Evolutionary conservation across 2,888 invertebrate species (phyloP), one percentile per base, ranked within the genome.

Genomic region (Drosophila siamana): DNA sequence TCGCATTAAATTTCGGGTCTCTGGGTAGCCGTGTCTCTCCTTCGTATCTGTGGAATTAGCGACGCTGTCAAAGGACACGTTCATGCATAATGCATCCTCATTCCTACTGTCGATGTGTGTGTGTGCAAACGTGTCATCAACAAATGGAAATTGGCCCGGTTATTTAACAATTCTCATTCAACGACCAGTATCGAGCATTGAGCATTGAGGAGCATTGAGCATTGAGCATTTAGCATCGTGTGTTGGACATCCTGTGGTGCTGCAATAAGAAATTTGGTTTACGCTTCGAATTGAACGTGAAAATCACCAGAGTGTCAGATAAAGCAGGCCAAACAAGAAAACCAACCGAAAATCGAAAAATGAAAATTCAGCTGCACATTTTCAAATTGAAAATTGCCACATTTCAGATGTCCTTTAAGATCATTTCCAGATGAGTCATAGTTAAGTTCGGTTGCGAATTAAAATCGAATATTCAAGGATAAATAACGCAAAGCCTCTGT

Each of bases 21-120:
- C 24, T 48, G 24, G 24, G 16, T 62, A 16, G 30, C 55, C 26
- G 22, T 43, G 22, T 43, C 40, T 40, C 33, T 11, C 48, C 26
- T 44, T 40, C 50, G 46, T 66, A 44, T 67, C 44, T 70, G 50
- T 62, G 75, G 86, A 67, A 86, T 86, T 83, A 83, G 86, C 78
- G 52, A 67, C 69, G 73, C 86, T 71, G 80, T 48, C 78, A 76
- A 82, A 76, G 84, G 76, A 80, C 82, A 82, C 84, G 80, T 82
- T 86, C 78, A 61, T 72, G 78, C 82, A 81, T 84, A 74, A 75
- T 74, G 47, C 44, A 48, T 47, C 40, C 28, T 38, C 36, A 38
- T 38, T 38, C 36, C 22, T 22, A 48, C 33, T 8, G 13, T 22
- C n/a, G 9, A 19, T 16, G 19, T 30, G 26, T 54, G 57, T 50